Evolutionary conservation across 2,888 invertebrate species (phyloP).

Genomic region (Panzeria rudis): DNA sequence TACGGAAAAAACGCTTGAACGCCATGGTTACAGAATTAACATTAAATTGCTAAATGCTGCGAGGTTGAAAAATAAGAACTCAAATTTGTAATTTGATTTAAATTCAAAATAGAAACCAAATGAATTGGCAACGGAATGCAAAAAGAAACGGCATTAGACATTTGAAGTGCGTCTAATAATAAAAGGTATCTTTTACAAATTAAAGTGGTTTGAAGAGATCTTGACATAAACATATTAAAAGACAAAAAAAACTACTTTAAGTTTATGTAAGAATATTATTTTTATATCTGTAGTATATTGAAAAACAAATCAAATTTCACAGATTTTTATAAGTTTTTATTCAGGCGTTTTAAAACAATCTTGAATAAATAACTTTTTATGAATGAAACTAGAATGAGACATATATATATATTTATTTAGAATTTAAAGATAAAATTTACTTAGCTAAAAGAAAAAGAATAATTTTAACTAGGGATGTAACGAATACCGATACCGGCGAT

Average conservation of each 20-base stretch:
- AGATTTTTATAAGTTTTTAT: background rate
- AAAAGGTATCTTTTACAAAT: slow-evolving; percentile 6
- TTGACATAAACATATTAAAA: background rate
- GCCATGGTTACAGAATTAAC: slow-evolving; percentile 33
- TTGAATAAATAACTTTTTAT: no score
- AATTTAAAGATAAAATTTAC: no score
- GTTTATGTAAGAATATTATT: background rate
- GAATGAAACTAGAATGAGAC: no score
- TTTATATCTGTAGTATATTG: background rate
- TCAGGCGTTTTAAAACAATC: no score
- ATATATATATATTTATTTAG: no score
- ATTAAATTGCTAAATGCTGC: slow-evolving; percentile 31
- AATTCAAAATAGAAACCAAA: slow-evolving; percentile 13
- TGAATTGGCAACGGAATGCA: background rate
- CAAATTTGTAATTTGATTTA: slow-evolving; percentile 12
- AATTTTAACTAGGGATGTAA: no score
- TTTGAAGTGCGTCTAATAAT: slow-evolving; percentile 19
- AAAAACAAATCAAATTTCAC: background rate
- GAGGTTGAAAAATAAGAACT: background rate
- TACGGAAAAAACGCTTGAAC: slow-evolving; percentile 17
- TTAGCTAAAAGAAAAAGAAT: no score
- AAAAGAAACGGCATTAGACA: background rate
- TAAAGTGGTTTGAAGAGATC: slow-evolving; percentile 14
- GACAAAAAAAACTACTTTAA: background rate
- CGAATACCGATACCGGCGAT: no score